A percentile compares a stretch with the other conserved stretches of the same genome.
These are phyloP conservation scores for Apodemus speciosus DNA, from an alignment of 2,113 vertebrate genomes.

Conservation along the genomic window DNA sequence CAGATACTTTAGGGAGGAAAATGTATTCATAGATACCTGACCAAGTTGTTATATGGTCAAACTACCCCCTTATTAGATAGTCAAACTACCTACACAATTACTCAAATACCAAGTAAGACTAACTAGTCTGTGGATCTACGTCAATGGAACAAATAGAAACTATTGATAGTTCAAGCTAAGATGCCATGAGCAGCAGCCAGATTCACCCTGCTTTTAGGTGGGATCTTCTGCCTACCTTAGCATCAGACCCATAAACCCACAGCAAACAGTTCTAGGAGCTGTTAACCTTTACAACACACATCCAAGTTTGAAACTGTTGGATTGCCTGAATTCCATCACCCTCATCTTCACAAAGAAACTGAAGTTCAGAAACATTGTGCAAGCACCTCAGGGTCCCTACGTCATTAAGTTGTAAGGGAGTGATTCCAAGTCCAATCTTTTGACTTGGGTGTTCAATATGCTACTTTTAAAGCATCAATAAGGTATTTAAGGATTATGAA, in stretches of 20 bases:
- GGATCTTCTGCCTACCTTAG: background rate
- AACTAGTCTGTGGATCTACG: background rate
- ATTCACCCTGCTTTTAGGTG: background rate
- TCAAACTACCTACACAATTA: constrained; percentile 5
- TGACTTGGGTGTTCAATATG: background rate
- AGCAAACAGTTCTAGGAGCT: background rate
- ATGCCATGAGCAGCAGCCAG: background rate
- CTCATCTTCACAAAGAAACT: constrained; percentile 23
- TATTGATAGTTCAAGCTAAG: background rate
- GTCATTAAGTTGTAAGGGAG: background rate
- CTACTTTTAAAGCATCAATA: background rate
- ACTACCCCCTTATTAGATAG: background rate
- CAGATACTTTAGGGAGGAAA: constrained; percentile 1
- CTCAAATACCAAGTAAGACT: constrained; percentile 6
- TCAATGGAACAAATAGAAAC: background rate
- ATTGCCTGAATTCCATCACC: background rate
- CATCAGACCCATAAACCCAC: background rate
- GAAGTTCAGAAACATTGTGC: background rate
- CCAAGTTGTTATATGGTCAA: constrained; percentile 40
- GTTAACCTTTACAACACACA: background rate
- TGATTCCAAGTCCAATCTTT: constrained; percentile 18
- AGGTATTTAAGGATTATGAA: background rate
- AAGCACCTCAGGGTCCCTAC: background rate
- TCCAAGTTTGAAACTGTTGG: background rate
- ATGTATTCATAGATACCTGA: constrained; percentile 6